Percentiles rank a stretch among this genome's conserved stretches.
Evolutionary conservation across 2,888 invertebrate species (phyloP).

Genomic region (Coecobrya sp.): DNA sequence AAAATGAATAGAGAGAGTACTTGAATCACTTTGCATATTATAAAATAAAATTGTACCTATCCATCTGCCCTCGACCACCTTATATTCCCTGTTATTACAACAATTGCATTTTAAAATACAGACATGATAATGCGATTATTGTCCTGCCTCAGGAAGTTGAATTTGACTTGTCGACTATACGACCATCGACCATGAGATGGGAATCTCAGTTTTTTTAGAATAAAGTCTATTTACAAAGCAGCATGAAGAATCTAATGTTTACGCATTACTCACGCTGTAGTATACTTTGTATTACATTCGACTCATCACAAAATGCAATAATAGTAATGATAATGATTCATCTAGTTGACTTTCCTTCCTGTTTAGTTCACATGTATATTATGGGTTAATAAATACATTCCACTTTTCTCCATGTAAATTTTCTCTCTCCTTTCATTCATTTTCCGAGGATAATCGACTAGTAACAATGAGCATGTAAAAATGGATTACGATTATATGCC

Average conservation of each 20-base stretch:
- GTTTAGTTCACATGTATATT: not conserved
- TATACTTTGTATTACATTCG: too few relatives aligned
- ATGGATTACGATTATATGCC: slow-evolving; percentile 43
- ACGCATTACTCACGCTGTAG: not conserved
- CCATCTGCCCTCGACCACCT: not conserved
- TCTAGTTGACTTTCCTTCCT: not conserved
- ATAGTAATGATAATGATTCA: not conserved
- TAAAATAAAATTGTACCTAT: not conserved
- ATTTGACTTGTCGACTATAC: too few relatives aligned
- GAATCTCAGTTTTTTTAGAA: not conserved
- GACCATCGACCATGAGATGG: too few relatives aligned
- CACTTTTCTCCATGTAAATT: slow-evolving; percentile 18
- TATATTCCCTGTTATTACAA: not conserved
- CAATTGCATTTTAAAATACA: not conserved
- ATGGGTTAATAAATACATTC: not conserved
- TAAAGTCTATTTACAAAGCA: too few relatives aligned
- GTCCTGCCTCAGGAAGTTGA: slow-evolving; percentile 11
- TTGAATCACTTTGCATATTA: slow-evolving; percentile 23
- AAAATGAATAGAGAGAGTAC: not conserved
- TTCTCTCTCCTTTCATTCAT: not conserved
- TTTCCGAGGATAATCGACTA: slow-evolving; percentile 43
- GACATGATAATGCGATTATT: not conserved
- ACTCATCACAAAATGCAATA: too few relatives aligned
- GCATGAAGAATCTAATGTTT: not conserved
- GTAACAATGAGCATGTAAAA: slow-evolving; percentile 56